These are phyloP conservation scores for Tanytarsus gracilentus DNA, from an alignment of 2,888 invertebrate genomes.

Conservation along the genomic window DNA sequence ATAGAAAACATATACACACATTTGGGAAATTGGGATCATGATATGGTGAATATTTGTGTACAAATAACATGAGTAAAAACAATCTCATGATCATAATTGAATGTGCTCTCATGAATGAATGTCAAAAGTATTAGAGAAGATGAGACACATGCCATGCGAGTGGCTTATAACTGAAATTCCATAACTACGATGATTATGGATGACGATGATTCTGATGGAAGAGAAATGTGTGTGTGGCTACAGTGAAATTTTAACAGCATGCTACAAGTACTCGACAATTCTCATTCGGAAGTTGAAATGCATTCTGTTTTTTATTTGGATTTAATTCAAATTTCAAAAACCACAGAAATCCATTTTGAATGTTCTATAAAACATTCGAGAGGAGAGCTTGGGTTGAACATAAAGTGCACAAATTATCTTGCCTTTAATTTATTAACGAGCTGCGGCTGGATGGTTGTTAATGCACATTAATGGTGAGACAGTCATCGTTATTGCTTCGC, in stretches of 20 bases:
- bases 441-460: too few species aligned
- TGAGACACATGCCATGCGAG: too few species aligned
- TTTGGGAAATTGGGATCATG: not conserved
- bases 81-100: conserved; percentile 18
- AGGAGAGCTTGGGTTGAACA: too few species aligned
- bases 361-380: not conserved
- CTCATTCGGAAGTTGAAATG: conserved; percentile 21
- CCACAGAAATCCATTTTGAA: conserved; percentile 11
- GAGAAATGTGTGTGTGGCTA: not conserved
- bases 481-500: not conserved
- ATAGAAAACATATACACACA: not conserved
- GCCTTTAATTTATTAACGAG: too few species aligned
- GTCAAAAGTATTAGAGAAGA: conserved; percentile 28
- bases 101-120: conserved; percentile 22
- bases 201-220: not conserved
- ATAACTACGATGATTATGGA: too few species aligned
- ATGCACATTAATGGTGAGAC: conserved; percentile 10
- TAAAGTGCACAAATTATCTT: too few species aligned
- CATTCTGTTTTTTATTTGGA: not conserved
- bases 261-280: conserved; percentile 26
- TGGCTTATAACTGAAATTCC: not conserved
- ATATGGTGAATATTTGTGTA: not conserved
- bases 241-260: conserved; percentile 16
- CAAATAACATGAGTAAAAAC: conserved; percentile 13
- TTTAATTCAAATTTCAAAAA: not conserved